Percentiles rank a stretch among this genome's conserved stretches.
Conservation (phyloP, 2,888 invertebrate species). For the Drosophila mimetica region DNA sequence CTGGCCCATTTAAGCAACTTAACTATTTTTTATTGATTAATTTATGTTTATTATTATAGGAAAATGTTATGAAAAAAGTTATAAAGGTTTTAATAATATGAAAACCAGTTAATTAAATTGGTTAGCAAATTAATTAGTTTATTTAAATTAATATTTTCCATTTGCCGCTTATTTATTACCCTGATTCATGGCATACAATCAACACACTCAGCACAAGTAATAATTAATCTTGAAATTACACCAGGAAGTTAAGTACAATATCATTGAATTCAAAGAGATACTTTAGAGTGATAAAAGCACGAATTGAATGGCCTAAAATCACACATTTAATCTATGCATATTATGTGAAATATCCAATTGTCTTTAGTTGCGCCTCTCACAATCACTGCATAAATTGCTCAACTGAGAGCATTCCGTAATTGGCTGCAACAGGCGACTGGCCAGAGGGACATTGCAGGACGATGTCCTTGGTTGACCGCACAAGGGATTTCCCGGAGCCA, state of each 20-base stretch:
- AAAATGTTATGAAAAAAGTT: too few relatives aligned
- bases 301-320: not conserved
- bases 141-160: not conserved
- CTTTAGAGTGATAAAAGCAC: not conserved
- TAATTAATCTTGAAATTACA: not conserved
- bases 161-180: not conserved
- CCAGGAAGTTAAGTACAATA: not conserved
- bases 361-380: not conserved
- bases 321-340: not conserved
- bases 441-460: constrained; percentile 13
- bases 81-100: too few relatives aligned
- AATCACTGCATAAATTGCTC: constrained; percentile 20
- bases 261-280: not conserved
- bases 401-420: constrained; percentile 13
- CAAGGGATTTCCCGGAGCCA: constrained; percentile 1
- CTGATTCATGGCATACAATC: not conserved
- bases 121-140: not conserved
- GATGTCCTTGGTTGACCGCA: constrained; percentile 25
- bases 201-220: not conserved
- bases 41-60: too few relatives aligned
- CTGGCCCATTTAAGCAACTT: too few relatives aligned
- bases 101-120: too few relatives aligned
- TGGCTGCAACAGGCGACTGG: constrained; percentile 19
- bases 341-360: not conserved
- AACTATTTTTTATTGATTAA: too few relatives aligned